phyloP scores from a whole-genome alignment of 2,888 invertebrate genomes.

The Villa cingulata region DNA sequence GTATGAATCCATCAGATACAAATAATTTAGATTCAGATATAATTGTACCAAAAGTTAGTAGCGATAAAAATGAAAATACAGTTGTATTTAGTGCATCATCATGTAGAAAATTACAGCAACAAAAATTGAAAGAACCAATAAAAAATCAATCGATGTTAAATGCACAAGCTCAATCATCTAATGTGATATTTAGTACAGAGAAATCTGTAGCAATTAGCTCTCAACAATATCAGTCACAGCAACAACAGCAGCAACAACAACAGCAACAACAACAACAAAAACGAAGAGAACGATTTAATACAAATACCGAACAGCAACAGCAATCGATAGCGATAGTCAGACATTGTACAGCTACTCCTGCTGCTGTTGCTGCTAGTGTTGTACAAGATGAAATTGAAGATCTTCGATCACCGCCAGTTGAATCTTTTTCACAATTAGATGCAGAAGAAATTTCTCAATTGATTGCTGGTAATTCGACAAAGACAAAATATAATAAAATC shows the following conservation, averaged over 20 bases:
- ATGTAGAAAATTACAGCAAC: not conserved
- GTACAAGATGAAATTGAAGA: not conserved
- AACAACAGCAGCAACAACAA: no score
- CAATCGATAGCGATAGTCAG: no score
- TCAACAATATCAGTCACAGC: no score
- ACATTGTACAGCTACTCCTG: no score
- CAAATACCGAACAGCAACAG: no score
- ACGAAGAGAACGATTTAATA: not conserved
- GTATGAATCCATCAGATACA: not conserved
- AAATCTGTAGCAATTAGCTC: not conserved
- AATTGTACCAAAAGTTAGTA: not conserved
- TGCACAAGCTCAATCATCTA: not conserved
- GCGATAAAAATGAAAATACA: not conserved
- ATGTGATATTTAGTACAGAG: conserved; percentile 3
- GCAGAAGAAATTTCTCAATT: conserved; percentile 1
- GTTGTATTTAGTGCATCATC: conserved; percentile 2
- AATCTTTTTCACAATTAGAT: conserved; percentile 4
- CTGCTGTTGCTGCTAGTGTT: no score
- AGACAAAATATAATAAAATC: not conserved
- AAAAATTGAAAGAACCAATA: not conserved
- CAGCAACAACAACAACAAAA: no score
- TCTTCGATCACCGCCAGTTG: conserved; percentile 4
- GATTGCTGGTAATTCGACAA: not conserved
- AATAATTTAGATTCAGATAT: conserved; percentile 4
- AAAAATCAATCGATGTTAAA: not conserved